A percentile compares a stretch with the other conserved stretches of the same genome.
phyloP scores from a whole-genome alignment of 2,888 invertebrate species.

The Sympetrum striolatum region DNA sequence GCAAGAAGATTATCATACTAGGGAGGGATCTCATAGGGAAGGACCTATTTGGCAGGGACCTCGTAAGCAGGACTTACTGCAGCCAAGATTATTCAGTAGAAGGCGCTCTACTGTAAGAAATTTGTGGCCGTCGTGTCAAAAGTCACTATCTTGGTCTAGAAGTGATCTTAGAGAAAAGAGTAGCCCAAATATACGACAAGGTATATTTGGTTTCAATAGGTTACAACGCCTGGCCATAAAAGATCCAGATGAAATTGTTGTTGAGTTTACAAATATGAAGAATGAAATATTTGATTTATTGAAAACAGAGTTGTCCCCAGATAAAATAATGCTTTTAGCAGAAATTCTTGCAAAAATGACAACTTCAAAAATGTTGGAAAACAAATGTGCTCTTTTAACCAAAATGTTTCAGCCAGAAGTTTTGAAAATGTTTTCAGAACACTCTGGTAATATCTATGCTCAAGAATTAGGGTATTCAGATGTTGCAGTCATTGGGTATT shows the following conservation, averaged over 20 bases:
- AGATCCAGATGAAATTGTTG: conserved; percentile 59
- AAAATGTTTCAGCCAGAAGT: conserved; percentile 50
- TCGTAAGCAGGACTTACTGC: too few species aligned
- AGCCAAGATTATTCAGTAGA: too few species aligned
- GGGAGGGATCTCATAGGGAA: too few species aligned
- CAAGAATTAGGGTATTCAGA: conserved; percentile 49
- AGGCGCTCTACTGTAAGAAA: too few species aligned
- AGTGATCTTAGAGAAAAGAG: not conserved
- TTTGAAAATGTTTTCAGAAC: conserved; percentile 50
- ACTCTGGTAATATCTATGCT: conserved; percentile 49
- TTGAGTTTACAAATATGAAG: conserved; percentile 59
- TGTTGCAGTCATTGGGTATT: conserved; percentile 52
- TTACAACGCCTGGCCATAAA: conserved; percentile 60
- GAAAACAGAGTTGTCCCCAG: conserved; percentile 60
- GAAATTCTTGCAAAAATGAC: conserved; percentile 61
- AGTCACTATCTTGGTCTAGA: too few species aligned
- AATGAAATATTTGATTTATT: conserved; percentile 62
- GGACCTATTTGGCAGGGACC: too few species aligned
- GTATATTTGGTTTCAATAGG: conserved; percentile 59
- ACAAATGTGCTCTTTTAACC: conserved; percentile 50
- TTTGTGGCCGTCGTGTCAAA: too few species aligned
- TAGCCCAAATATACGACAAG: not conserved
- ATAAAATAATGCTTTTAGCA: conserved; percentile 62
- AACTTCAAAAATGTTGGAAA: conserved; percentile 52
- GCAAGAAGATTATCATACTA: too few species aligned